Base-by-base conservation (phyloP, 2,797 vertebrate genomes). In the Decapterus maruadsi region DNA sequence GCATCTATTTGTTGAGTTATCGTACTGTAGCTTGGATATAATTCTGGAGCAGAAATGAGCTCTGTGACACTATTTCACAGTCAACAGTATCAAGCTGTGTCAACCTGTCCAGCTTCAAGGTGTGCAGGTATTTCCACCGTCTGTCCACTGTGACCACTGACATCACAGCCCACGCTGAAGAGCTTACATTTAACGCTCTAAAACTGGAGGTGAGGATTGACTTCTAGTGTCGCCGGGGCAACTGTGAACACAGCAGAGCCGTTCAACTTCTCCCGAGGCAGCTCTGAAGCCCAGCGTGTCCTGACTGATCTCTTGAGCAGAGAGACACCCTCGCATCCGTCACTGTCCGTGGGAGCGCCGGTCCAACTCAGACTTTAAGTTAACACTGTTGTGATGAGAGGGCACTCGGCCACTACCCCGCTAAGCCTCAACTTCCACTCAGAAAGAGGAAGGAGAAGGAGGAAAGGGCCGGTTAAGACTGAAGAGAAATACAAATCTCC, bases 171-270 rank as follows among this genome's bases (percentile, higher is more conserved):
- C 43, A 42, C 26, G 10, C 61, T 20, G 14, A 26, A 26, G n/a
- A 77, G 66, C 59, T 69, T 40, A 45, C 51, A 54, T 14, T 54
- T 26, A 16, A 54, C 36, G 16, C 60, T 56, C 2, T 2, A 60
- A 36, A 62, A 62, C 6, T 42, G 36, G 13, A 61, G 46, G 43
- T 4, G 14, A 26, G 45, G 36, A 58, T 6, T 2, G 26, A 75
- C 69, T 63, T 66, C 54, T 81, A 48, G 75, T 73, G 68, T 56
- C 75, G 57, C 48, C 3, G 6, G 60, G 57, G 46, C 36, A 56
- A 22, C 71, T 12, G 34, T 2, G 3, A 72, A 62, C 58, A 43
- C 48, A 6, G 45, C 42, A 4, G 6, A 60, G 48, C 55, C 72
- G 68, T 75, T 80, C 6, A 73, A 59, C 46, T 74, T 63, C 34